phyloP scores from a whole-genome alignment of 2,113 vertebrate genomes.

The Hucho hucho region DNA sequence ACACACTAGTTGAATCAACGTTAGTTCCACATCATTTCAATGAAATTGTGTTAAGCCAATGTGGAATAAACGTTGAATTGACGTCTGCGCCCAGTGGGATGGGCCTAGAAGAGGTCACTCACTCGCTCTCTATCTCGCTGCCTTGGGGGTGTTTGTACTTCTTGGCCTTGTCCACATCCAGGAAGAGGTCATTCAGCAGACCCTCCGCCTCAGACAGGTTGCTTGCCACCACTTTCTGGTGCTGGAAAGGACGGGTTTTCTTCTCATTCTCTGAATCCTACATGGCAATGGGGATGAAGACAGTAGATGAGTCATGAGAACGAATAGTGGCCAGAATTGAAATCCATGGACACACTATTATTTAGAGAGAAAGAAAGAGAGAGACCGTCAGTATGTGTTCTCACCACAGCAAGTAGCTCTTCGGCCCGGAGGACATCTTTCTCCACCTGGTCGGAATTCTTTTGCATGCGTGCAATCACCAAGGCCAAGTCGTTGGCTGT shows the following conservation, averaged over 20 bases:
- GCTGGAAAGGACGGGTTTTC: conserved; percentile 72
- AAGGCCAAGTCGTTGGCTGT: conserved; percentile 74
- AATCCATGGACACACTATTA: not conserved
- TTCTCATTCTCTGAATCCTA: conserved; percentile 82
- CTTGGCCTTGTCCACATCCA: conserved; percentile 87
- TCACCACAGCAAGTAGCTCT: conserved; percentile 80
- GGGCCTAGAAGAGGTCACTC: conserved; percentile 58
- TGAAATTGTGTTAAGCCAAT: no score
- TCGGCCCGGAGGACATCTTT: conserved; percentile 86
- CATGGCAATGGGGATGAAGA: not conserved
- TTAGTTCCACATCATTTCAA: no score
- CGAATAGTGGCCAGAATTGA: not conserved
- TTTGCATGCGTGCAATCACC: conserved; percentile 90
- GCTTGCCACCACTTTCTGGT: conserved; percentile 74
- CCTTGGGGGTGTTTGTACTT: conserved; percentile 84
- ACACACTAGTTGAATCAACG: no score
- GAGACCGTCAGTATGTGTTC: conserved; percentile 9
- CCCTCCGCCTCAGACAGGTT: conserved; percentile 83
- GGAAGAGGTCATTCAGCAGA: conserved; percentile 86
- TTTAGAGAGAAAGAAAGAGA: not conserved
- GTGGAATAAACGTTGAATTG: no score
- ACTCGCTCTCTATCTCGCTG: conserved; percentile 91
- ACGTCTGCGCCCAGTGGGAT: not conserved
- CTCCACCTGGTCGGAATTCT: conserved; percentile 88
- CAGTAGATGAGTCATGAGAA: not conserved